Evolutionary conservation across 2,888 invertebrate genomes (phyloP), one percentile per base, ranked within the genome.

Genomic region (Slavum lentiscoides): DNA sequence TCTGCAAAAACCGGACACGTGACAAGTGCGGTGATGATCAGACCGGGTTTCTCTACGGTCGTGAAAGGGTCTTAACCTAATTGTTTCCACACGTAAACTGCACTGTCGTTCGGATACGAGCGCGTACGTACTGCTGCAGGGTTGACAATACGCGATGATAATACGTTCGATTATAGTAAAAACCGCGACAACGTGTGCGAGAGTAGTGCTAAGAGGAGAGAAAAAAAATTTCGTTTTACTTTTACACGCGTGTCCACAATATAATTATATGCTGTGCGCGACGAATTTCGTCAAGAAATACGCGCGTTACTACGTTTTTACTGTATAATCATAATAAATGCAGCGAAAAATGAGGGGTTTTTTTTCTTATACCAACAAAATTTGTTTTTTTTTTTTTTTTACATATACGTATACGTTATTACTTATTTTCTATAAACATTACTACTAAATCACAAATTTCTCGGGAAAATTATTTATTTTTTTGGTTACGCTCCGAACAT

Each of bases 1-100:
- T 77, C 70, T 55, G 19, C 62, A 70, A 77, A 61, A 77, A 77
- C 77, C 77, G 77, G 77, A 77, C 77, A 62, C 53, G 39, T 62
- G 69, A 69, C 30, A 39, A 30, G 59, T 49, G 59, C 30, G 30
- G 30, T 19, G 55, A 39, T 66, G 17, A 30, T 43, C 43, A 9
- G 30, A 9, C 43, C 70, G 62, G 77, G 69, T 77, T 77, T 77
- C 77, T 70, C 77, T 30, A 30, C 30, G 39, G 49, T 37, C 70
- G 77, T 53, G 77, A 77, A 77, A 70, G 70, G 77, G 77, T 69
- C 70, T 77, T 76, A 77, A 77, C 77, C 77, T 77, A 70, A 77
- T 77, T 77, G 77, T 77, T 62, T 77, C 55, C 61, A 64, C 49
- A 39, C 53, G 49, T 62, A 76, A 69, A 74, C 73, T 30, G 30